Evolutionary conservation across 2,113 vertebrate species (phyloP), one percentile per base, ranked within the genome.

Genomic region (Perca schrenkii): DNA sequence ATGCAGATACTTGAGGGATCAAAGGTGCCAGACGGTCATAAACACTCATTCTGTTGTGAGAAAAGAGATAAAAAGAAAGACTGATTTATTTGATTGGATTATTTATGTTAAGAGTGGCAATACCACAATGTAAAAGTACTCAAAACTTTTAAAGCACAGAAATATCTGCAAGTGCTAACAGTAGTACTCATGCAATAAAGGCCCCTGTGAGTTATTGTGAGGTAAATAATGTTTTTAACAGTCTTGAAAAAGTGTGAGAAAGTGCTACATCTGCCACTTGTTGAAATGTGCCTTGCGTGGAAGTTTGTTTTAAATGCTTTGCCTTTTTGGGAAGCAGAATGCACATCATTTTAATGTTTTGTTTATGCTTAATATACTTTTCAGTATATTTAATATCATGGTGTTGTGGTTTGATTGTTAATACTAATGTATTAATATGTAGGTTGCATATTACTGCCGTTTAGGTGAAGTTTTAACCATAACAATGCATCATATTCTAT

Each of bases 11-110:
- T 65, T 76, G 84, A 70, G 90, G 63, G 53, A 86, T 84, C 65
- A 87, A 77, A 83, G 86, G 71, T 19, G 77, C 83, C 50, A 79
- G 81, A 28, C 21, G 88, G 66, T 92, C 77, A 88, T 81, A 90
- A 67, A 83, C 79, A 78, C 80, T 94, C 94, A 95, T 94, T 83
- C 81, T 93, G 84, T 69, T 22, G 17, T 13, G 43, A 74, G 50
- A 36, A 43, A 68, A 22, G n/a, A 82, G 47, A 77, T 64, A 36
- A 50, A 78, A 47, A 74, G 34, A 66, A 49, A 72, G 46, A 64
- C 12, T 8, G 36, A 47, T 72, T 28, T 6, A 34, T 56, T 0
- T 14, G 11, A 53, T n/a, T 4, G 21, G 6, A 50, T 49, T 34
- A 31, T 22, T 54, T n/a, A 34, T 57, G 22, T 54, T 5, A 53